Evolutionary conservation across 2,113 vertebrate genomes (phyloP), one percentile per base, ranked within the genome.

Genomic region (Scomber colias): DNA sequence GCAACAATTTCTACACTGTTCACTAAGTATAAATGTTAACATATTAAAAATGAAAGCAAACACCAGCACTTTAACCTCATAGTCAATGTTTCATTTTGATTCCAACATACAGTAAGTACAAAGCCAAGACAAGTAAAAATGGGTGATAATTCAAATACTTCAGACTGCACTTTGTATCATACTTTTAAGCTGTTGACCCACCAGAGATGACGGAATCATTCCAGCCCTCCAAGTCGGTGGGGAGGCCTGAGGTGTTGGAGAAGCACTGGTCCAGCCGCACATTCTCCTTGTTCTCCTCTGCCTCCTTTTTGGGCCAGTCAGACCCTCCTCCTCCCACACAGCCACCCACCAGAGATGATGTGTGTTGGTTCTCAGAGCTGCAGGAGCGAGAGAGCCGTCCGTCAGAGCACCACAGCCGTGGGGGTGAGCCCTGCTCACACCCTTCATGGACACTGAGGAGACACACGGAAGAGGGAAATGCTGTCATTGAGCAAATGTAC

Each of bases 201-300:
- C 98, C 98, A 67, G 98, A 98, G 93, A 98, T 98, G 77, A 99
- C 84, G 2, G 97, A 99, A 17, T 97, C 97, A 0, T 99, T 97
- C 94, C 97, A 95, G 69, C 92, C 95, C 5, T 99, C 98, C 73
- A 97, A 95, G 46, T 99, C 95, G 0, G 67, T 92, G 69, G 94
- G 94, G 68, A 94, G 93, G 87, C 94, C 95, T 71, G 94, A 95
- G 87, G 92, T 87, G 79, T 95, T 97, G 72, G 95, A 95, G 92
- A 97, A 96, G 77, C 96, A 97, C 3, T 96, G 92, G 87, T 94
- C 95, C 95, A 96, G 90, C 66, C 96, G 93, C 94, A 99, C 64
- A 79, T 99, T 99, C 94, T 99, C 98, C 93, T 99, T 99, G 91
- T 99, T 97, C 94, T 99, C 98, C 88, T 99, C 98, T 0, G 96